Percentiles rank a stretch among this genome's conserved stretches.
Conservation (phyloP, 1,140 invertebrate species). For the Drosophila santomea region DNA sequence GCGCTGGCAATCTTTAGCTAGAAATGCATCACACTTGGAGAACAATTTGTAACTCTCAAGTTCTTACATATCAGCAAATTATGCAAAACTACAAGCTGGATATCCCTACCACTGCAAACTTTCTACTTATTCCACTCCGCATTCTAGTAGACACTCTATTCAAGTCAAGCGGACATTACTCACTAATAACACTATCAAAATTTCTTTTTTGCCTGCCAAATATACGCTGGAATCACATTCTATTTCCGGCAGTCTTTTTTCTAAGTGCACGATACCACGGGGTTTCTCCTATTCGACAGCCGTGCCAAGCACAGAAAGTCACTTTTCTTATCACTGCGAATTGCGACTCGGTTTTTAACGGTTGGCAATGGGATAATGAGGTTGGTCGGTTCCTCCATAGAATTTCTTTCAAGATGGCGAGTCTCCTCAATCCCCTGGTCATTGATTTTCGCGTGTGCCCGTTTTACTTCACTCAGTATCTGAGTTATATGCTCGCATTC, state of each 20-base stretch:
- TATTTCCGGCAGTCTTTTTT: background rate
- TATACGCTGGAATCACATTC: background rate
- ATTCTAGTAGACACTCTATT: too few relatives aligned
- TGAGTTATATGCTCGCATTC: slow-evolving; percentile 29
- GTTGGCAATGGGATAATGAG: slow-evolving; percentile 36
- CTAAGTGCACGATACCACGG: background rate
- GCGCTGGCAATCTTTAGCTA: slow-evolving; percentile 28
- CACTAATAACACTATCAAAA: too few relatives aligned
- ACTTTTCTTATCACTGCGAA: slow-evolving; percentile 61
- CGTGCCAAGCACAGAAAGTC: slow-evolving; percentile 65
- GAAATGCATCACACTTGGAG: slow-evolving; percentile 15
- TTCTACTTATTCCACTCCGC: too few relatives aligned
- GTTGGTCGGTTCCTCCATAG: slow-evolving; percentile 12
- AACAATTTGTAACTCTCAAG: background rate
- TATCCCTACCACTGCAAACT: too few relatives aligned
- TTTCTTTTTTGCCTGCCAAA: background rate
- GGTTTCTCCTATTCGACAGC: slow-evolving; percentile 18
- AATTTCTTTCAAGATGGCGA: slow-evolving; percentile 3
- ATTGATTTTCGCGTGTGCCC: slow-evolving; percentile 38
- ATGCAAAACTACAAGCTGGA: too few relatives aligned
- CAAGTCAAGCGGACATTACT: too few relatives aligned
- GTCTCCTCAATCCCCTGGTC: slow-evolving; percentile 1
- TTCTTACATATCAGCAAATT: too few relatives aligned
- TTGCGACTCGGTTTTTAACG: slow-evolving; percentile 19
- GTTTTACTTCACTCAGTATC: slow-evolving; percentile 54